Conservation (phyloP, 2,888 invertebrate species). For the Maniola hyperantus region DNA sequence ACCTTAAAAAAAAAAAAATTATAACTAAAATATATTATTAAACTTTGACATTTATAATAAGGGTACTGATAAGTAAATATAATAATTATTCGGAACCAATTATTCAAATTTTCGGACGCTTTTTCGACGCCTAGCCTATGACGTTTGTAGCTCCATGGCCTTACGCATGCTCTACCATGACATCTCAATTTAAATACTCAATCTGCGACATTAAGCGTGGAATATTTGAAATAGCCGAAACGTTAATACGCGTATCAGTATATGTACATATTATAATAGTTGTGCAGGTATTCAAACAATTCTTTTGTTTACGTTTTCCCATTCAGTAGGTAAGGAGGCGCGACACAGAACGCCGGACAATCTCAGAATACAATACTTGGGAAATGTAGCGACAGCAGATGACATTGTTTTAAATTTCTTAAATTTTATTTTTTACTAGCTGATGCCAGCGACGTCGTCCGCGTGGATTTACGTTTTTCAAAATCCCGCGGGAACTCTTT, state of each 20-base stretch:
- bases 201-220: background rate
- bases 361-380: conserved; percentile 26
- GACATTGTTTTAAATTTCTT: background rate
- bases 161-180: background rate
- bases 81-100: no score
- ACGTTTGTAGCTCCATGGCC: background rate
- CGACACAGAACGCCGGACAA: conserved; percentile 19
- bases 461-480: no score
- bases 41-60: no score
- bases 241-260: background rate
- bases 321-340: conserved; percentile 20
- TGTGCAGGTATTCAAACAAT: conserved; percentile 27
- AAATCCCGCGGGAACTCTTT: no score
- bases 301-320: conserved; percentile 36
- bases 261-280: background rate
- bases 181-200: conserved; percentile 7
- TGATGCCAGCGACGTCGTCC: no score
- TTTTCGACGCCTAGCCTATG: no score
- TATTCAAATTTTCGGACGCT: no score
- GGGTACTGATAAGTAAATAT: no score
- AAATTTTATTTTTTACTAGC: no score
- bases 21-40: no score
- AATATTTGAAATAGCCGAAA: conserved; percentile 10
- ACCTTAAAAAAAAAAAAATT: no score
- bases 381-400: conserved; percentile 32